Evolutionary conservation across 2,888 invertebrate genomes (phyloP).

Genomic region (Axea sp.): DNA sequence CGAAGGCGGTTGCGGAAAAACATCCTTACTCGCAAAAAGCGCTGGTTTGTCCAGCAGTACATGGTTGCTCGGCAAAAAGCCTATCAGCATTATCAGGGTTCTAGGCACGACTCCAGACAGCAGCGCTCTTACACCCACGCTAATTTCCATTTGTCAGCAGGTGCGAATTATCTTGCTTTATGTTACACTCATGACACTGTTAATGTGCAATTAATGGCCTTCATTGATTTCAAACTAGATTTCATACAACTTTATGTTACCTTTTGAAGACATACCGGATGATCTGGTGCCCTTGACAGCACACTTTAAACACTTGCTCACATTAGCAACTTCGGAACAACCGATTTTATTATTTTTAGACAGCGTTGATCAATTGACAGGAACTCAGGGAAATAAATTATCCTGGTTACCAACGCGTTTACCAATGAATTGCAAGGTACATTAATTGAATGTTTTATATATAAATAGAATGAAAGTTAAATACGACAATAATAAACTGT

Average conservation of each 20-base stretch:
- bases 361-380: conserved; percentile 97
- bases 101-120: conserved; percentile 98
- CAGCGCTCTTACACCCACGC: conserved; percentile 94
- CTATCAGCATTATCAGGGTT: conserved; percentile 93
- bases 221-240: conserved; percentile 82
- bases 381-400: conserved; percentile 95
- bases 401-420: conserved; percentile 97
- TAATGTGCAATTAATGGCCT: conserved; percentile 35
- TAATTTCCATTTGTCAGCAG: conserved; percentile 97
- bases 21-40: conserved; percentile 95
- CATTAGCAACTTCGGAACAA: conserved; percentile 89
- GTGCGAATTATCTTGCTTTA: conserved; percentile 77
- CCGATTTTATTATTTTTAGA: conserved; percentile 95
- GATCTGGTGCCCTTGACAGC: conserved; percentile 97
- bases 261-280: conserved; percentile 96
- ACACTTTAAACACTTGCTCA: conserved; percentile 95
- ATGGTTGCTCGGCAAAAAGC: conserved; percentile 88
- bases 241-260: conserved; percentile 93
- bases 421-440: conserved; percentile 92
- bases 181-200: neutral
- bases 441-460: neutral
- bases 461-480: neutral
- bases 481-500: no score
- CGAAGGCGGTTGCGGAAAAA: conserved; percentile 98
- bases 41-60: conserved; percentile 88